phyloP scores from a whole-genome alignment of 2,888 invertebrate species.

The Nomada goodeniana region DNA sequence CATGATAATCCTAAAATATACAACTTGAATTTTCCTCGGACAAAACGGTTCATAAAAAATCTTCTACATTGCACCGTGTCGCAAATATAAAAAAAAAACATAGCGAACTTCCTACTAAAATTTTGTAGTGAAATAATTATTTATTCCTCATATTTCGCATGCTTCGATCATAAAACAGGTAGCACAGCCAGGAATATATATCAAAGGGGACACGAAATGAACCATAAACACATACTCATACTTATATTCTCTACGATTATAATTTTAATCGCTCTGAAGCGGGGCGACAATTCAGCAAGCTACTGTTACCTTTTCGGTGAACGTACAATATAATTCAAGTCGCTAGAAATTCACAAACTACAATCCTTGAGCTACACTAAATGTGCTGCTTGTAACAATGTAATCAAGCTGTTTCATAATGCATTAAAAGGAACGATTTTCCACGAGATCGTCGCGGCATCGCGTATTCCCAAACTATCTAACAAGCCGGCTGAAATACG shows the following conservation, averaged over 20 bases:
- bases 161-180: conserved; percentile 12
- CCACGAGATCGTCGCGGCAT: background rate
- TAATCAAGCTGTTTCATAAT: conserved; percentile 25
- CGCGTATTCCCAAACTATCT: background rate
- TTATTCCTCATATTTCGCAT: conserved; percentile 1
- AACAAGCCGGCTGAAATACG: background rate
- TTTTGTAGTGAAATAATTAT: background rate
- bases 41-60: background rate
- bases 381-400: conserved; percentile 41
- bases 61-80: background rate
- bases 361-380: conserved; percentile 43
- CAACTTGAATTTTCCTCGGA: background rate
- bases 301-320: conserved; percentile 44
- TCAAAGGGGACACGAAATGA: conserved; percentile 18
- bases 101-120: background rate
- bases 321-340: conserved; percentile 36
- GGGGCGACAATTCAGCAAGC: conserved; percentile 17
- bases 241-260: conserved; percentile 15
- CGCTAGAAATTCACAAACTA: conserved; percentile 39
- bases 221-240: conserved; percentile 32
- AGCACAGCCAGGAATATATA: background rate
- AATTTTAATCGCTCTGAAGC: background rate
- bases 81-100: background rate
- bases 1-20: background rate
- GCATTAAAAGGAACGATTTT: conserved; percentile 1